Percentiles rank a stretch among this genome's conserved stretches.
Evolutionary conservation across 2,113 vertebrate genomes (phyloP).

Genomic region (Tyto alba): DNA sequence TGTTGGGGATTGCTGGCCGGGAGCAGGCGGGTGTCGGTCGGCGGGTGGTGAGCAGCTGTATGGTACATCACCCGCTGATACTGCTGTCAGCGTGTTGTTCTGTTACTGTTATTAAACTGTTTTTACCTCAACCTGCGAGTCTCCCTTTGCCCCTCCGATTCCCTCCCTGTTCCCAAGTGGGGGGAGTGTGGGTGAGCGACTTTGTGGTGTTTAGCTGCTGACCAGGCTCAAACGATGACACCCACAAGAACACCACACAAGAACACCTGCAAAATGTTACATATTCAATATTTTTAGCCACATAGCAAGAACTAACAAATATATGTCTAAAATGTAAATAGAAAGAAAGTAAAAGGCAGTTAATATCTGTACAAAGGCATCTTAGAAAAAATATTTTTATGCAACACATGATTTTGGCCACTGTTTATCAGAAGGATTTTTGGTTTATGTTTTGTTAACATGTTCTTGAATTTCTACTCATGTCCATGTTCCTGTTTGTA

Average conservation of each 20-base stretch:
- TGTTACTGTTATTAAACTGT: too few species aligned
- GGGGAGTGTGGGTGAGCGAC: too few species aligned
- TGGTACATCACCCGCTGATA: too few species aligned
- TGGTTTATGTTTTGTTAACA: background rate
- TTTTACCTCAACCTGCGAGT: too few species aligned
- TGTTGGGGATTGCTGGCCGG: too few species aligned
- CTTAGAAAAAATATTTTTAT: background rate
- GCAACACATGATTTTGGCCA: background rate
- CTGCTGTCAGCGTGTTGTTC: too few species aligned
- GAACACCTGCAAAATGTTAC: background rate
- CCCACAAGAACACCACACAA: accelerated
- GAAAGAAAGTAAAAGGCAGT: background rate
- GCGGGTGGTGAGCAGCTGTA: too few species aligned
- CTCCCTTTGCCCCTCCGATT: too few species aligned
- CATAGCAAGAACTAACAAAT: background rate
- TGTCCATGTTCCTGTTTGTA: background rate
- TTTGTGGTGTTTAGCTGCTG: too few species aligned
- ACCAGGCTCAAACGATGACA: too few species aligned
- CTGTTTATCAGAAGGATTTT: background rate
- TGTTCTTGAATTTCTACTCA: background rate
- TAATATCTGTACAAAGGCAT: background rate
- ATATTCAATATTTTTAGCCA: background rate
- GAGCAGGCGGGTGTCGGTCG: too few species aligned
- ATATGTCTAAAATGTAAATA: background rate
- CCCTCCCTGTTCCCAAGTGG: too few species aligned